Conservation (phyloP, 2,113 vertebrate species). For the Crotophaga sulcirostris region DNA sequence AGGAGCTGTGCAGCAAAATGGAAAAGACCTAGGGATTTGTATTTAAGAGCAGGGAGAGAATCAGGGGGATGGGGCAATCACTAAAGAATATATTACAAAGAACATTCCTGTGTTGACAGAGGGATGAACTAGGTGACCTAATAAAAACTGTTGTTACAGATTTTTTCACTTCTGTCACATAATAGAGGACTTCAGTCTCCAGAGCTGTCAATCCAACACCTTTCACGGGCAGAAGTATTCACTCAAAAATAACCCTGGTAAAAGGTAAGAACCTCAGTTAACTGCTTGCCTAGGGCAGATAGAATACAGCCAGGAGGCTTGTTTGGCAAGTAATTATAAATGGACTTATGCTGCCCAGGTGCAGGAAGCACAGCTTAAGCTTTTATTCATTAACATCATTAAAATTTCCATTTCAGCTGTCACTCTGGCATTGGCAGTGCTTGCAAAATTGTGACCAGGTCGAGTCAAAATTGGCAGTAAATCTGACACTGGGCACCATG, state of each 20-base stretch:
- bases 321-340: constrained; percentile 62
- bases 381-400: constrained; percentile 70
- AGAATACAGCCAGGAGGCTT: constrained; percentile 50
- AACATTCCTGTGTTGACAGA: constrained; percentile 42
- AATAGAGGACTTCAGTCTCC: constrained; percentile 50
- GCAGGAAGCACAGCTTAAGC: constrained; percentile 48
- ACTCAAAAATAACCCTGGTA: constrained; percentile 49
- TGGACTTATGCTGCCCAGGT: constrained; percentile 59
- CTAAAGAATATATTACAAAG: background rate
- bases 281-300: constrained; percentile 57
- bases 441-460: constrained; percentile 36
- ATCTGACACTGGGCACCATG: background rate
- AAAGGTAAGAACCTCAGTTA: constrained; percentile 57
- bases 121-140: constrained; percentile 56
- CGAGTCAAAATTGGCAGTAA: constrained; percentile 48
- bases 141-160: constrained; percentile 57
- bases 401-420: constrained; percentile 63
- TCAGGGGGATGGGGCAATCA: background rate
- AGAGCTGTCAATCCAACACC: constrained; percentile 58
- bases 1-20: background rate
- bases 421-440: constrained; percentile 32
- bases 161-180: constrained; percentile 53
- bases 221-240: constrained; percentile 36
- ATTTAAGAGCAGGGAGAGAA: background rate
- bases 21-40: background rate